Percentiles rank a stretch among this genome's conserved stretches.
These are phyloP conservation scores for Scarus forsteni DNA, from an alignment of 2,797 vertebrate species.

Conservation along the genomic window DNA sequence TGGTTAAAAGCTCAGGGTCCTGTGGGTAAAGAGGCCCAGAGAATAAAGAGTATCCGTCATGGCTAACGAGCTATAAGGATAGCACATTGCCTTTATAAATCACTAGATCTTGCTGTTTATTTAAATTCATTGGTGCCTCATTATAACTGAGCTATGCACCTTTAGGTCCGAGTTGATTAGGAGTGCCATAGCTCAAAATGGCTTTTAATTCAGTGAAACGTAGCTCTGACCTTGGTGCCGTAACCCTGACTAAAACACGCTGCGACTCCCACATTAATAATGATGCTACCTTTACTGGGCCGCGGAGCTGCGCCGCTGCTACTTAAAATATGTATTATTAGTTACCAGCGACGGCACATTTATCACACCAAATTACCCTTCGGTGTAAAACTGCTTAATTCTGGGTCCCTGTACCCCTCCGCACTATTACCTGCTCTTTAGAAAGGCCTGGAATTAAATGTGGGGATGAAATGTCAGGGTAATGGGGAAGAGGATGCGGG, in stretches of 20 bases:
- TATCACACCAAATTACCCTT: slow-evolving; percentile 99
- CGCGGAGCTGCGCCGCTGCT: slow-evolving; percentile 82
- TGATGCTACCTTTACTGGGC: slow-evolving; percentile 93
- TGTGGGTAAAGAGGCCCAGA: slow-evolving; percentile 92
- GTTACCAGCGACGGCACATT: slow-evolving; percentile 95
- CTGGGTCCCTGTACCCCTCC: slow-evolving; percentile 94
- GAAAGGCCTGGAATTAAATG: slow-evolving; percentile 97
- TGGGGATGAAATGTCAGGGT: slow-evolving; percentile 91
- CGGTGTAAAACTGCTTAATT: slow-evolving; percentile 99
- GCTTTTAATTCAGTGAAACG: slow-evolving; percentile 99
- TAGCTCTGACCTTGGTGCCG: slow-evolving; percentile 97
- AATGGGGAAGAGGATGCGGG: slow-evolving; percentile 92
- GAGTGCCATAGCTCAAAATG: slow-evolving; percentile 99
- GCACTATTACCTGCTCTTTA: slow-evolving; percentile 99
- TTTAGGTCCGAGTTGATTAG: slow-evolving; percentile 99
- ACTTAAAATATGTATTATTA: slow-evolving; percentile 99
- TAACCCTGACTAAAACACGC: slow-evolving; percentile 98
- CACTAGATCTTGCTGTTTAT: slow-evolving; percentile 98
- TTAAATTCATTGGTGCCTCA: slow-evolving; percentile 99
- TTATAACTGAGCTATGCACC: slow-evolving; percentile 99
- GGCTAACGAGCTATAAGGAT: slow-evolving; percentile 99
- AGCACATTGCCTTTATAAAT: slow-evolving; percentile 97
- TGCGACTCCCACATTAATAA: slow-evolving; percentile 99
- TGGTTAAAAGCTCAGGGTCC: slow-evolving; percentile 90
- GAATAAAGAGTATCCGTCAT: slow-evolving; percentile 96